phyloP scores from a whole-genome alignment of 2,888 invertebrate genomes.

The Caenorhabditis sinica region DNA sequence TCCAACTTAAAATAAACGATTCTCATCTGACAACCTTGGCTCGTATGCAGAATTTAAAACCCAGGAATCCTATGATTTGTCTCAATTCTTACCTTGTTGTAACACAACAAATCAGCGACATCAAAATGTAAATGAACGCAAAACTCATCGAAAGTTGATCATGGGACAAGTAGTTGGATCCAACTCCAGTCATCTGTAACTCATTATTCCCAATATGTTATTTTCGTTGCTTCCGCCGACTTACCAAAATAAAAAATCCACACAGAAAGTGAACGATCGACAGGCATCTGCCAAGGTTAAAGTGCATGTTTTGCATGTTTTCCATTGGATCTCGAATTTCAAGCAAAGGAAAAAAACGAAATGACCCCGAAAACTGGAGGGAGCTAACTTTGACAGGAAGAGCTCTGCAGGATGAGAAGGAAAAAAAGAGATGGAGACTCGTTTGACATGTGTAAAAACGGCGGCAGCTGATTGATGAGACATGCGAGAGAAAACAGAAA shows the following conservation, averaged over 20 bases:
- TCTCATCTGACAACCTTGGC: too few species aligned
- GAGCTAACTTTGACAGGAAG: constrained; percentile 47
- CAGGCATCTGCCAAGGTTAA: constrained; percentile 44
- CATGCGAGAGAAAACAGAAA: constrained; percentile 2
- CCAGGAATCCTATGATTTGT: not conserved
- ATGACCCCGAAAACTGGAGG: constrained; percentile 19
- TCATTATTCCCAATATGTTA: too few species aligned
- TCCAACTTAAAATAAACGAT: too few species aligned
- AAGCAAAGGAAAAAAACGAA: not conserved
- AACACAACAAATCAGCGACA: constrained; percentile 47
- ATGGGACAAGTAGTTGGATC: constrained; percentile 53
- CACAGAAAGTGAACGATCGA: constrained; percentile 45
- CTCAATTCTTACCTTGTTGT: constrained; percentile 42
- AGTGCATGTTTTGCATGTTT: constrained; percentile 17
- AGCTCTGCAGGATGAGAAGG: constrained; percentile 10
- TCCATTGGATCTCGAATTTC: constrained; percentile 40
- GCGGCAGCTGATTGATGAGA: constrained; percentile 51
- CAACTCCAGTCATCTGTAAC: constrained; percentile 58
- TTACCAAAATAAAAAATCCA: constrained; percentile 53
- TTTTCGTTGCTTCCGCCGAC: not conserved
- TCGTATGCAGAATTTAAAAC: not conserved
- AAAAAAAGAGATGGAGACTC: constrained; percentile 30
- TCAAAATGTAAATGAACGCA: constrained; percentile 44
- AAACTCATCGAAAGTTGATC: constrained; percentile 55
- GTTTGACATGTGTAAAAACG: constrained; percentile 56